Percentiles rank a stretch among this genome's conserved stretches.
Evolutionary conservation across 2,797 vertebrate genomes (phyloP).

Genomic region (Chromis chromis): DNA sequence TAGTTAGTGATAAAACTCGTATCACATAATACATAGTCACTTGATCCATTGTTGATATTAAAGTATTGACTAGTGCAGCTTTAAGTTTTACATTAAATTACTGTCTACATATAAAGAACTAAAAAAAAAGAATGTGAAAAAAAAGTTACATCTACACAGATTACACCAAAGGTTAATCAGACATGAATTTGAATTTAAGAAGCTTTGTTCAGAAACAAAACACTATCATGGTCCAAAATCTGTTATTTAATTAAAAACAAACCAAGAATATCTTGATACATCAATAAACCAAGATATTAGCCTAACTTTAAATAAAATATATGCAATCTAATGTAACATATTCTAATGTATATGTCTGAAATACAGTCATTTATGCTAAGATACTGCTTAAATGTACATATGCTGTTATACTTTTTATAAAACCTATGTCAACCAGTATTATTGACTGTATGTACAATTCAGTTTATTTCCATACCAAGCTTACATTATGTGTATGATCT

Average conservation of each 20-base stretch:
- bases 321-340: not conserved
- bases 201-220: not conserved
- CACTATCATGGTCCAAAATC: not conserved
- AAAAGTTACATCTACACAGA: not conserved
- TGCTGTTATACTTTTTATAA: constrained; percentile 13
- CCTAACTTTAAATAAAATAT: constrained; percentile 6
- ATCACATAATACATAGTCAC: not conserved
- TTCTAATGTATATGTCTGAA: not conserved
- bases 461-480: constrained; percentile 49
- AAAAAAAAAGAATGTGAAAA: not conserved
- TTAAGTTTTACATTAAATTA: not conserved
- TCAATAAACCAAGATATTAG: constrained; percentile 1
- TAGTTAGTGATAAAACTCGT: no score
- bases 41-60: not conserved
- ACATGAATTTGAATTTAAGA: not conserved
- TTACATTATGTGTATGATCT: constrained; percentile 35
- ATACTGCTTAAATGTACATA: constrained; percentile 13
- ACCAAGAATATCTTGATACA: constrained; percentile 2
- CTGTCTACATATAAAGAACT: not conserved
- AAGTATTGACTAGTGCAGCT: not conserved
- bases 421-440: constrained; percentile 5
- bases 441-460: constrained; percentile 59
- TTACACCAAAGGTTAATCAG: not conserved
- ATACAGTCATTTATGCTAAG: constrained; percentile 2
- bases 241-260: constrained; percentile 10